Evolutionary conservation across 2,797 vertebrate species (phyloP).

Genomic region (Streptopelia turtur): DNA sequence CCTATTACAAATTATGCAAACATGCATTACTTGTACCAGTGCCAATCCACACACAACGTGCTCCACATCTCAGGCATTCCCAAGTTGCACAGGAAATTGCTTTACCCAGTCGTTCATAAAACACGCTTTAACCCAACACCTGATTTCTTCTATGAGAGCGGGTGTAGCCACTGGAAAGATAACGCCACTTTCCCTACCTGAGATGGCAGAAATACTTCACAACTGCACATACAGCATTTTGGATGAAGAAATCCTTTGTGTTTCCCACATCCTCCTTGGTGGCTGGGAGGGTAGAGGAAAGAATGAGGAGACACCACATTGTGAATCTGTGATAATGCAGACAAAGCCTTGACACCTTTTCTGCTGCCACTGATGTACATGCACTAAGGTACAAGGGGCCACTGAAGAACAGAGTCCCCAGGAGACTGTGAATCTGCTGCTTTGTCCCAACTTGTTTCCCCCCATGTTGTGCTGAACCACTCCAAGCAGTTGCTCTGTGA

Average conservation of each 20-base stretch:
- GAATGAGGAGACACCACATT: background rate
- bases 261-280: background rate
- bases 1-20: background rate
- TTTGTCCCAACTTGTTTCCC: background rate
- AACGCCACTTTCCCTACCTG: background rate
- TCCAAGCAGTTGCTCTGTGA: background rate
- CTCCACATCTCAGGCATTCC: background rate
- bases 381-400: background rate
- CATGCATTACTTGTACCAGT: background rate
- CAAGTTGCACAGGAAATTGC: background rate
- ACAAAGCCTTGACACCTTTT: background rate
- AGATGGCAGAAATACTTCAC: background rate
- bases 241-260: accelerated
- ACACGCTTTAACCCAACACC: background rate
- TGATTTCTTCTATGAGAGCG: background rate
- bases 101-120: background rate
- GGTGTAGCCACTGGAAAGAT: background rate
- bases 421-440: background rate
- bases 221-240: accelerated
- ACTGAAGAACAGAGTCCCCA: background rate
- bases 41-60: background rate
- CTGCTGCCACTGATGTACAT: background rate
- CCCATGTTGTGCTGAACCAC: background rate
- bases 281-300: background rate
- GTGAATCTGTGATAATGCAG: background rate